Evolutionary conservation across 2,888 invertebrate species (phyloP).

Genomic region (Nomada ruficornis): DNA sequence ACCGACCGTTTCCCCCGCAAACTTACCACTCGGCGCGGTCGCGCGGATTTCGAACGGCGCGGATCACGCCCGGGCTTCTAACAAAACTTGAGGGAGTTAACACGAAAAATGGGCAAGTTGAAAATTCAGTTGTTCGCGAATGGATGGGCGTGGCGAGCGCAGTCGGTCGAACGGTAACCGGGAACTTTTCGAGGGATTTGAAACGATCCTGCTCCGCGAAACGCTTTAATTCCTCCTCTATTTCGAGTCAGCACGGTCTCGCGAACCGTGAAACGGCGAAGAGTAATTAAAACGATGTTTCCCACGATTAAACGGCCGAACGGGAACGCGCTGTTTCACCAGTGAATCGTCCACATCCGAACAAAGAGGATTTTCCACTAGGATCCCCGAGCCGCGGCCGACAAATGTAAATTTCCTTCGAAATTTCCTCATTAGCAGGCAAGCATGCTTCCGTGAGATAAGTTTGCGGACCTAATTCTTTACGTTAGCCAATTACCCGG

Average conservation of each 20-base stretch:
- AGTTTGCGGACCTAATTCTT: slow-evolving; percentile 34
- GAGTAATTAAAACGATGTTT: slow-evolving; percentile 28
- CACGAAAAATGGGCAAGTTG: slow-evolving; percentile 30
- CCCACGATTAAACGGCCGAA: slow-evolving; percentile 13
- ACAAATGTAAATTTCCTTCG: slow-evolving; percentile 30
- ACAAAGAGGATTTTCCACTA: neutral
- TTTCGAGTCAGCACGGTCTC: neutral
- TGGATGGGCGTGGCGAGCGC: neutral
- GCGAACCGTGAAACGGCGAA: slow-evolving; percentile 17
- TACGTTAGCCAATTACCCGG: slow-evolving; percentile 20
- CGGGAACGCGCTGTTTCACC: neutral
- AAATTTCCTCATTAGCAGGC: slow-evolving; percentile 35
- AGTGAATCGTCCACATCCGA: neutral
- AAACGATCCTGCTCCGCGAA: too few relatives aligned
- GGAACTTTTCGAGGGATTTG: neutral
- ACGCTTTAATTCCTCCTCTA: slow-evolving; percentile 1
- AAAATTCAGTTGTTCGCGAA: slow-evolving; percentile 21
- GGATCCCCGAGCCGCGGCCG: neutral
- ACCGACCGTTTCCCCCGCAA: slow-evolving; percentile 12
- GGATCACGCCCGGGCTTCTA: slow-evolving; percentile 6
- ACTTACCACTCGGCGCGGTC: slow-evolving; percentile 9
- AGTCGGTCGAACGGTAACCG: neutral
- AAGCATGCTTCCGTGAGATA: slow-evolving; percentile 17
- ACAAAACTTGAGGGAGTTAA: slow-evolving; percentile 27
- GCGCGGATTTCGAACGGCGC: neutral